Base-by-base conservation (phyloP, 2,888 invertebrate genomes). In the Gonocerus acuteangulatus region DNA sequence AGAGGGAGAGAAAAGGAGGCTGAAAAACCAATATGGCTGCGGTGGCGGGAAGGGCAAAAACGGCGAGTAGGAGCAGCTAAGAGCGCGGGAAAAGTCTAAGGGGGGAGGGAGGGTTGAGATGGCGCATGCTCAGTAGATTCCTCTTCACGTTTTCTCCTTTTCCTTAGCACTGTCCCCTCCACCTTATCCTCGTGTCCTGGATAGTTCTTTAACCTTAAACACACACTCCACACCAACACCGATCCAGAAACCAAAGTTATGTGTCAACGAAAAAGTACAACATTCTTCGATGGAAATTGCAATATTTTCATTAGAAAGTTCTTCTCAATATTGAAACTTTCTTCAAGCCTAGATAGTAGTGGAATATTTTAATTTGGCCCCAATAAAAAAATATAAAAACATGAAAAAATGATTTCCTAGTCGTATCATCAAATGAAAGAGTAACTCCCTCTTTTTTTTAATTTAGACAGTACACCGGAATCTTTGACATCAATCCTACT, bases 1-100 rank as follows among this genome's bases (percentile, higher is more conserved):
- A 65, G 76, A 76, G 74, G 72, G 23, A 71, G 65, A 64, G 64
- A 67, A 65, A 65, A 67, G 66, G 66, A 77, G 72, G 23, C 71
- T 65, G 66, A 66, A 67, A 67, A 67, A 67, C 67, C 67, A 67
- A 67, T 67, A 67, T 67, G 67, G 67, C 67, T 64, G 67, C 67
- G 57, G 62, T 57, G 57, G 49, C 47, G 60, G 54, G 54, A 21
- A 58, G 56, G 63, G 61, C 61, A 64, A 64, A 64, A 61, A 51
- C 19, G 27, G 27, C n/a, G n/a, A 9, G 27, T 27, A 27, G 27
- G 27, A 27, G 27, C 9, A 27, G 27, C 54, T 39, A 54, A 54
- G 56, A 27, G 56, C 22, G 21, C 23, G 34, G 18, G 56, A 44
- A 44, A 56, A 51, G 51, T 34, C 51, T 51, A 51, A 51, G 51